phyloP scores from a whole-genome alignment of 2,888 invertebrate genomes.

The Xanthia icteritia region DNA sequence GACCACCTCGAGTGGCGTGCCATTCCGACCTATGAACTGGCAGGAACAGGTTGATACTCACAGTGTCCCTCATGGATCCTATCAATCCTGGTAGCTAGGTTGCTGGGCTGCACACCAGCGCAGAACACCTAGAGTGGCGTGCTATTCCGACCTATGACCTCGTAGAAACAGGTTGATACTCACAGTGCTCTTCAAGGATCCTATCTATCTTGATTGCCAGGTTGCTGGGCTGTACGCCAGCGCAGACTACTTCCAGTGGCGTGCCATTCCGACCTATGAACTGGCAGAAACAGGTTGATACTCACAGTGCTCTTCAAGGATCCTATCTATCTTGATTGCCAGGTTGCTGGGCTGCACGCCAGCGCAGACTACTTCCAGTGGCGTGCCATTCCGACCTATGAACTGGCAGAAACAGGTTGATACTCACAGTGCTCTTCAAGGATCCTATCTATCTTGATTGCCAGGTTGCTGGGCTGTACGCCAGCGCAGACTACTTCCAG shows the following conservation, averaged over 20 bases:
- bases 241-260: slow-evolving; percentile 94
- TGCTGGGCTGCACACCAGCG: slow-evolving; percentile 88
- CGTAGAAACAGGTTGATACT: slow-evolving; percentile 89
- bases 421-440: slow-evolving; percentile 89
- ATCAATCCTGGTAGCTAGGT: slow-evolving; percentile 92
- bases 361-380: slow-evolving; percentile 93
- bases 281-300: slow-evolving; percentile 87
- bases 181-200: slow-evolving; percentile 90
- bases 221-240: slow-evolving; percentile 87
- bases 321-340: slow-evolving; percentile 91
- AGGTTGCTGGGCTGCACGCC: slow-evolving; percentile 90
- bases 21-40: slow-evolving; percentile 94
- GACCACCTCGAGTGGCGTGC: slow-evolving; percentile 95
- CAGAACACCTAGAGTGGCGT: slow-evolving; percentile 94
- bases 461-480: slow-evolving; percentile 90
- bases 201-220: slow-evolving; percentile 92
- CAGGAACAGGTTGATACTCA: slow-evolving; percentile 89
- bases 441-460: slow-evolving; percentile 92
- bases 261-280: slow-evolving; percentile 96
- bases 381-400: slow-evolving; percentile 95
- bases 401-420: slow-evolving; percentile 91
- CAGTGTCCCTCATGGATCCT: slow-evolving; percentile 90
- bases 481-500: slow-evolving; percentile 93
- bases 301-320: slow-evolving; percentile 90
- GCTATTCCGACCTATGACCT: slow-evolving; percentile 95